These are phyloP conservation scores for Novumbra hubbsi DNA, from an alignment of 2,797 vertebrate species.

Conservation along the genomic window DNA sequence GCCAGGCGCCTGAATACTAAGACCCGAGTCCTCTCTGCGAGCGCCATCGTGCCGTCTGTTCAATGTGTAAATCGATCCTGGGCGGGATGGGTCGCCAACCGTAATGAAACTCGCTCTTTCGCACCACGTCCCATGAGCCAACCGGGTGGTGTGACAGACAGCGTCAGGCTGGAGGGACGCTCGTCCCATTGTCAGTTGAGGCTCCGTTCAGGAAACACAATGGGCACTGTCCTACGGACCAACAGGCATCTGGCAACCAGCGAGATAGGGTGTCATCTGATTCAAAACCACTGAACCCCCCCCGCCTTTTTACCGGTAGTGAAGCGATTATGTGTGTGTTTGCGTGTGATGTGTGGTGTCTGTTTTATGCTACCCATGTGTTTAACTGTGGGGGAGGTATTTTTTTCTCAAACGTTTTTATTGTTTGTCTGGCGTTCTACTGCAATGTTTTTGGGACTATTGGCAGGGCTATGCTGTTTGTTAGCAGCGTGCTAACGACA, in stretches of 20 bases:
- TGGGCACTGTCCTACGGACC: not conserved
- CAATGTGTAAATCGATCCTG: no score
- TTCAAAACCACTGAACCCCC: not conserved
- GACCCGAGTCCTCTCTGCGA: no score
- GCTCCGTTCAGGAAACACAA: not conserved
- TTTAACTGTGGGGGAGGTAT: not conserved
- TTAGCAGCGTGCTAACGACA: no score
- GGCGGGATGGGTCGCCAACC: no score
- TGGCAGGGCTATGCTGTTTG: no score
- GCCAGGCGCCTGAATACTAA: no score
- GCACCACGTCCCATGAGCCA: not conserved
- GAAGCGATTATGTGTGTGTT: not conserved
- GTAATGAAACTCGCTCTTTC: no score
- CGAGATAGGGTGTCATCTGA: not conserved
- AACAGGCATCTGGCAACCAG: not conserved
- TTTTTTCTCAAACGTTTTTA: no score
- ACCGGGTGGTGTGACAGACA: not conserved
- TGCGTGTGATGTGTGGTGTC: not conserved
- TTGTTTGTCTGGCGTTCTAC: no score
- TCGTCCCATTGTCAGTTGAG: not conserved
- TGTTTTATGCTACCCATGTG: not conserved
- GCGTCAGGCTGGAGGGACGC: not conserved
- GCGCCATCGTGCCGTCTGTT: no score
- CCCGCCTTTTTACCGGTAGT: not conserved
- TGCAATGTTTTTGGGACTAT: no score